A percentile compares a stretch with the other conserved stretches of the same genome.
Conservation (phyloP, 2,797 vertebrate species). For the Threskiornis aethiopicus region DNA sequence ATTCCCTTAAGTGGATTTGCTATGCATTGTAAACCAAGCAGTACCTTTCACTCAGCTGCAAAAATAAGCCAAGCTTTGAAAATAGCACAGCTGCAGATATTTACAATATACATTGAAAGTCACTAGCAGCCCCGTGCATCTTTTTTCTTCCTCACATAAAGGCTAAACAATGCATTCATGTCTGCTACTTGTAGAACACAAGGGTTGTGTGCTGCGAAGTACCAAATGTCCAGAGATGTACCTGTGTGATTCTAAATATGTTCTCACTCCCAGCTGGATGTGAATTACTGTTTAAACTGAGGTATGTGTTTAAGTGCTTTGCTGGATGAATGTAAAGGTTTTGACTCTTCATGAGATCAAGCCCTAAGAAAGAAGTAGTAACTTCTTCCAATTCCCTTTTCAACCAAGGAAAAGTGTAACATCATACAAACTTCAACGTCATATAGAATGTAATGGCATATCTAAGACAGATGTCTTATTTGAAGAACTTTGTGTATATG, state of each 20-base stretch:
- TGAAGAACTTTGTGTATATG: neutral
- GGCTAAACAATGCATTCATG: neutral
- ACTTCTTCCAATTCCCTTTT: neutral
- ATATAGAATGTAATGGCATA: neutral
- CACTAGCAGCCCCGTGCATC: neutral
- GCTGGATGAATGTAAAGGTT: neutral
- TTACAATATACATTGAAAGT: neutral
- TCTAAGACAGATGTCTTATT: neutral
- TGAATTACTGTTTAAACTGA: neutral
- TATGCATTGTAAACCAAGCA: conserved; percentile 70
- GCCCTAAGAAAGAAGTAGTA: neutral
- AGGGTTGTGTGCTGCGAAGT: neutral
- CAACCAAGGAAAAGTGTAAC: neutral
- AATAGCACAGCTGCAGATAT: conserved; percentile 28
- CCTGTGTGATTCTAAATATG: neutral
- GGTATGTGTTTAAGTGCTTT: neutral
- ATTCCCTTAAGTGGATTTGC: conserved; percentile 74
- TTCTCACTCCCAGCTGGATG: neutral
- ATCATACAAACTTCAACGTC: neutral
- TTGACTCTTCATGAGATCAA: neutral
- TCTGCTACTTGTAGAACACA: neutral
- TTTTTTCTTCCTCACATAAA: neutral
- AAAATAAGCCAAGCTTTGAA: conserved; percentile 60
- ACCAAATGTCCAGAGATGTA: neutral
- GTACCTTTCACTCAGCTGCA: conserved; percentile 50